Base-by-base conservation (phyloP, 1,140 invertebrate species). In the Procambarus virginalis region DNA sequence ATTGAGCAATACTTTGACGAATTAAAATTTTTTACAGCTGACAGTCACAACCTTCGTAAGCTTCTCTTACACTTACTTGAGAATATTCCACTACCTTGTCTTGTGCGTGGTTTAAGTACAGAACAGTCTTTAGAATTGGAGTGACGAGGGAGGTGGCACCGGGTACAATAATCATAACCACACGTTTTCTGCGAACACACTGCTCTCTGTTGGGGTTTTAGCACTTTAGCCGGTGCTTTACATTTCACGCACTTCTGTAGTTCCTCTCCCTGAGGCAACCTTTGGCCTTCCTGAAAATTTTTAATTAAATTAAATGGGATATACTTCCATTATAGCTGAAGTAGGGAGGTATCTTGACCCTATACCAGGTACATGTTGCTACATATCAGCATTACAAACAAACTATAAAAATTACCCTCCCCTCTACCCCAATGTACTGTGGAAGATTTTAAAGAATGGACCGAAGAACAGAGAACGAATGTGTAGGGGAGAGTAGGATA, bases 231-330 rank as follows among this genome's bases (percentile, higher is more conserved):
- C 3, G 88, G 88, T 8, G 88, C 51, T 14, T 78, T 83, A 68
- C 88, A 89, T 70, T 89, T 89, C 51, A 84, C 81, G 46, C 88
- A 89, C 82, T 89, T 84, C 81, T 89, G 88, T 6, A 89, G 81
- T 75, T 89, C 49, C 55, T 89, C 81, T 14, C 81, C 88, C 22
- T 78, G 55, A 8, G 88, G 45, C 34, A 89, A 58, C n/a, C 77
- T 89, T 5, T 49, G 20, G 12, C 88, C 88, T 51, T 84, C 88
- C 88, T 89, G 58, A 34, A 84, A 58, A 80, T 49, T 78, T 5
- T 49, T 14, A 68, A 84, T 77, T 86, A 6, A 76, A 48, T 49
- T 14, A 48, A 34, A 20, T 17, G n/a, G 2, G 10, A 73, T 75
- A 84, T 75, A 48, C 34, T 34, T 34, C 34, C 34, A 34, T 0